Base-by-base conservation (phyloP, 2,888 invertebrate genomes). In the Drosophila prolongata region DNA sequence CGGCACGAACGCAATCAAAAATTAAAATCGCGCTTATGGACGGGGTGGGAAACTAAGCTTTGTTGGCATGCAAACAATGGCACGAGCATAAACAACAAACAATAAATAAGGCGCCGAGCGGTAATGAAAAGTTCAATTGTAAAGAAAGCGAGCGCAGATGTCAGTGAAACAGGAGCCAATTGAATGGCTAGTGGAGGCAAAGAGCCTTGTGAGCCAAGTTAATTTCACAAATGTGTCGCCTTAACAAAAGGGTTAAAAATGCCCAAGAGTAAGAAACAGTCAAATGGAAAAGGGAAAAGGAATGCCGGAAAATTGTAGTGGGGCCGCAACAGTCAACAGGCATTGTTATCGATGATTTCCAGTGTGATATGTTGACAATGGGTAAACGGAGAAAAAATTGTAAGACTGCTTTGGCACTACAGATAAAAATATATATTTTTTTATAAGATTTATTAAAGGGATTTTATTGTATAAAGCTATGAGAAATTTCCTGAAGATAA, bases 201-300 rank as follows among this genome's bases (percentile, higher is more conserved):
- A 13, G 44, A 30, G 24, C 5, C 6, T 16, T 11, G 42, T 40
- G 40, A 59, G 76, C 57, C 75, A 79, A 79, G 83, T 74, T 81
- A 76, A 83, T 84, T 83, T 79, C 78, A 72, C 81, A 79, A 79
- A 83, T 77, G 70, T 71, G 69, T 66, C 59, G 40, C 65, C 53
- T 61, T 74, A 83, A 59, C 81, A 79, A 84, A 87, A 83, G 83
- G 87, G 80, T 83, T 83, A 80, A 83, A 76, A 76, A 72, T 42
- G 57, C 46, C 24, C 13, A 8, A 47, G 46, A 34, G 46, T 4
- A 38, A 5, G 30, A 6, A 43, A 19, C 16, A 10, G 11, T 54
- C 9, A 6, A 6, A 37, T 19, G 14, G 14, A 42, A 44, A 37
- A 37, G 27, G 14, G 14, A 42, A 44, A 37, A 8, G 14, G 1